Conservation (phyloP, 1,140 invertebrate genomes). For the Orussus abietinus region DNA sequence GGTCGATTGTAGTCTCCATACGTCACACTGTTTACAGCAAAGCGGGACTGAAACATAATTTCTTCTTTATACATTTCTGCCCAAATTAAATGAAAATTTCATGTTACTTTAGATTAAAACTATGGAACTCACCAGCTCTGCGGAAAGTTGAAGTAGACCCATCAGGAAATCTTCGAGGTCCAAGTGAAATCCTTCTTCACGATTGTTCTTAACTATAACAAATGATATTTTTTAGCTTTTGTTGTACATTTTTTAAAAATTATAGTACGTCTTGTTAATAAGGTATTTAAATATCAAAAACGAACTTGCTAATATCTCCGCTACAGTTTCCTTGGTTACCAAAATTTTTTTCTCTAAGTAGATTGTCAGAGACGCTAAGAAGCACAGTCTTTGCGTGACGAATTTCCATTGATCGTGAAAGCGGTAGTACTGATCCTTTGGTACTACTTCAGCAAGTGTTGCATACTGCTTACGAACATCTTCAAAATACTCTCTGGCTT, state of each 20-base stretch:
- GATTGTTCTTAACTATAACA: conserved; percentile 56
- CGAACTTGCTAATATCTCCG: conserved; percentile 73
- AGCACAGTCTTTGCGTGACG: conserved; percentile 76
- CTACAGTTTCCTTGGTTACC: conserved; percentile 69
- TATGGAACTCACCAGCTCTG: conserved; percentile 68
- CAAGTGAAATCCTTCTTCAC: conserved; percentile 75
- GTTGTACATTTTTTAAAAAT: conserved; percentile 9
- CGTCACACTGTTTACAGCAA: conserved; percentile 85
- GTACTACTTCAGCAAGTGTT: conserved; percentile 59
- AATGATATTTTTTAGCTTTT: conserved; percentile 13
- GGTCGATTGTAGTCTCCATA: conserved; percentile 78
- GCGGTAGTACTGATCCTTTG: conserved; percentile 70
- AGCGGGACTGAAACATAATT: conserved; percentile 72
- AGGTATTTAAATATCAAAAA: conserved; percentile 22
- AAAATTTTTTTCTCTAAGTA: conserved; percentile 77
- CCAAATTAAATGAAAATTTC: conserved; percentile 29
- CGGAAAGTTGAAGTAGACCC: conserved; percentile 75
- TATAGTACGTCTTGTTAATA: conserved; percentile 18
- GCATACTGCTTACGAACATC: conserved; percentile 57
- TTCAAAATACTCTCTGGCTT: conserved; percentile 58
- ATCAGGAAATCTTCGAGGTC: conserved; percentile 88
- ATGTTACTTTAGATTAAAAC: conserved; percentile 12
- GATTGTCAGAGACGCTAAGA: conserved; percentile 70
- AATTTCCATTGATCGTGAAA: conserved; percentile 82
- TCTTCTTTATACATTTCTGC: no score